A percentile compares a stretch with the other conserved stretches of the same genome.
These are phyloP conservation scores for Melopsittacus undulatus DNA, from an alignment of 2,797 vertebrate species.

Conservation along the genomic window DNA sequence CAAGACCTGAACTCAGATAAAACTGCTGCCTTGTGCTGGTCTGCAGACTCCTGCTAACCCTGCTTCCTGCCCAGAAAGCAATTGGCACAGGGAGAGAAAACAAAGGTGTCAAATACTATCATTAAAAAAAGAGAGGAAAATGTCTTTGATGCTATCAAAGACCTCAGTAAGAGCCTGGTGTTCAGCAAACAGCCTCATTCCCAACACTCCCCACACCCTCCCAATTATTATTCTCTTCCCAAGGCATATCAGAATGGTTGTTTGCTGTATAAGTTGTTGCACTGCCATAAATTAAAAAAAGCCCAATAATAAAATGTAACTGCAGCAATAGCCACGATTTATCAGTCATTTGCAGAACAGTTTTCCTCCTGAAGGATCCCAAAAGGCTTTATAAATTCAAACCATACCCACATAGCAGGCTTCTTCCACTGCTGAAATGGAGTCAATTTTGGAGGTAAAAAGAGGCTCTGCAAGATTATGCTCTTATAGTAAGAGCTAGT, in stretches of 20 bases:
- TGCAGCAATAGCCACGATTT: slow-evolving; percentile 52
- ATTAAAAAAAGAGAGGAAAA: background rate
- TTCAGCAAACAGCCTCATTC: background rate
- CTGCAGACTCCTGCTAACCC: background rate
- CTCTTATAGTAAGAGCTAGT: slow-evolving; percentile 4
- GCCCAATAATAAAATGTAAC: slow-evolving; percentile 43
- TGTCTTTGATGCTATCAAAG: background rate
- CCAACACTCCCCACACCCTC: background rate
- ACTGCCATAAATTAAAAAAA: slow-evolving; percentile 27
- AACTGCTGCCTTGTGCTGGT: background rate
- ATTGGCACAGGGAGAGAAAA: background rate
- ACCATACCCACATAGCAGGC: background rate
- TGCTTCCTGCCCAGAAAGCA: background rate
- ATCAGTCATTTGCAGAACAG: slow-evolving; percentile 62
- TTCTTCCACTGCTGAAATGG: slow-evolving; percentile 18
- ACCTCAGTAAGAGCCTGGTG: background rate
- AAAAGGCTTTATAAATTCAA: slow-evolving; percentile 61
- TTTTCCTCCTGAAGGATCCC: slow-evolving; percentile 48
- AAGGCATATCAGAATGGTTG: background rate
- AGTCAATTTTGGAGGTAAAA: slow-evolving; percentile 52
- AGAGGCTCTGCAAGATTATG: slow-evolving; percentile 46
- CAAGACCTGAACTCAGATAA: background rate
- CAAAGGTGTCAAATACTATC: background rate
- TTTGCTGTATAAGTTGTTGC: slow-evolving; percentile 29
- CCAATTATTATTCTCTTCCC: background rate